Evolutionary conservation across 2,113 vertebrate species (phyloP), one percentile per base, ranked within the genome.

Genomic region (human (Homo sapiens)): DNA sequence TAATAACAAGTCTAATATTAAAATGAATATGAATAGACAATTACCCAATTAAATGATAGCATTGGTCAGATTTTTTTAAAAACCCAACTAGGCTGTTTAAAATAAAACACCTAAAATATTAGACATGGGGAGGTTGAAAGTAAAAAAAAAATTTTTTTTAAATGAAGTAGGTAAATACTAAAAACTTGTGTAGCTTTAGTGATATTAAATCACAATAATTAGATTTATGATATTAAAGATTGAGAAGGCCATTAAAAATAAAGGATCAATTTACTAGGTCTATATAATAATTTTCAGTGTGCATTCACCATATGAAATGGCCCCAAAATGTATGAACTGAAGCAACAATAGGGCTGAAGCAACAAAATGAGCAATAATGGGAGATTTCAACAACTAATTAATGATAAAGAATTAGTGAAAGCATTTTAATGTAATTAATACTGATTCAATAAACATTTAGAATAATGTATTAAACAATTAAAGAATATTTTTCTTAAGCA

Each of bases 201-300:
- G 66, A 45, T 90, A 40, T 23, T 78, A 93, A 88, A 40, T 92
- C 61, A 84, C n/a, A 85, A 61, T 61, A 68, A 61, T 40, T 55
- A 64, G 64, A 27, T 90, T 95, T 83, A 27, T 48, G 14, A 16
- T 72, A 43, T 40, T 61, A 90, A 86, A 92, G 32, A 43, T 94
- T 50, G 30, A 85, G 57, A 82, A 76, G 48, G 27, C 43, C 35
- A 50, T 32, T 72, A 78, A 82, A 78, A 95, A 40, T 61, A 89
- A 92, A 90, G 35, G n/a, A 50, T 72, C n/a, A 78, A 38, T 64
- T 93, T 38, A 78, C 25, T 90, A 92, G 66, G 17, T 81, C 75
- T 80, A 79, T 80, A 23, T 57, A 76, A 64, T 32, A 61, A 52
- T 84, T 93, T 86, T 55, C 81, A 90, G 93, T 83, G 50, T 97